Percentiles rank a stretch among this genome's conserved stretches.
Evolutionary conservation across 2,888 invertebrate species (phyloP).

Genomic region (Drosophila neotestacea): DNA sequence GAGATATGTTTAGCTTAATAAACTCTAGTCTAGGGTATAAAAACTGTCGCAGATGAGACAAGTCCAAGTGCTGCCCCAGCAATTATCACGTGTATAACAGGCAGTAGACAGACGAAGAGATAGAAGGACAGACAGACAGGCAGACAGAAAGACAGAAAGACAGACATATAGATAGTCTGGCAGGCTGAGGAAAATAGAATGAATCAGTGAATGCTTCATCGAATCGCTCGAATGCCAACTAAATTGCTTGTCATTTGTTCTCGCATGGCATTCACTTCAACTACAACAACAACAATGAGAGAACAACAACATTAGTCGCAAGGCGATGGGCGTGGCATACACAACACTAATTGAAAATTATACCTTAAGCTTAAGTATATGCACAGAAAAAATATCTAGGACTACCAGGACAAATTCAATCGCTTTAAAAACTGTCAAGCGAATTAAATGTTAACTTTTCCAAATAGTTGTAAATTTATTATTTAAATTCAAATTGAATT

Average conservation of each 20-base stretch:
- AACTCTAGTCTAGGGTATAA: too few relatives aligned
- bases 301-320: not conserved
- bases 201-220: constrained; percentile 58
- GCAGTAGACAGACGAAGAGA: not conserved
- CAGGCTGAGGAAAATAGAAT: constrained; percentile 22
- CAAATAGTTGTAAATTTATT: too few relatives aligned
- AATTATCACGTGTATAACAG: constrained; percentile 65
- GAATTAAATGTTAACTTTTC: too few relatives aligned
- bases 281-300: not conserved
- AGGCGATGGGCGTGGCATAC: constrained; percentile 12
- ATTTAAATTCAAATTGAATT: too few relatives aligned
- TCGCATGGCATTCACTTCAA: constrained; percentile 17
- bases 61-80: constrained; percentile 44
- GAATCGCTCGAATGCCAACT: constrained; percentile 60
- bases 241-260: constrained; percentile 59
- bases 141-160: not conserved
- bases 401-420: too few relatives aligned
- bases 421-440: too few relatives aligned
- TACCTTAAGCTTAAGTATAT: constrained; percentile 15
- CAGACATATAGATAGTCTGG: constrained; percentile 5
- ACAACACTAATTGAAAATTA: constrained; percentile 43
- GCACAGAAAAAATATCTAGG: too few relatives aligned
- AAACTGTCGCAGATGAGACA: not conserved
- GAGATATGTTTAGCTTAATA: too few relatives aligned
- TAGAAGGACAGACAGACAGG: constrained; percentile 6